Evolutionary conservation across 2,888 invertebrate species (phyloP).

Genomic region (Lapara coniferarum): DNA sequence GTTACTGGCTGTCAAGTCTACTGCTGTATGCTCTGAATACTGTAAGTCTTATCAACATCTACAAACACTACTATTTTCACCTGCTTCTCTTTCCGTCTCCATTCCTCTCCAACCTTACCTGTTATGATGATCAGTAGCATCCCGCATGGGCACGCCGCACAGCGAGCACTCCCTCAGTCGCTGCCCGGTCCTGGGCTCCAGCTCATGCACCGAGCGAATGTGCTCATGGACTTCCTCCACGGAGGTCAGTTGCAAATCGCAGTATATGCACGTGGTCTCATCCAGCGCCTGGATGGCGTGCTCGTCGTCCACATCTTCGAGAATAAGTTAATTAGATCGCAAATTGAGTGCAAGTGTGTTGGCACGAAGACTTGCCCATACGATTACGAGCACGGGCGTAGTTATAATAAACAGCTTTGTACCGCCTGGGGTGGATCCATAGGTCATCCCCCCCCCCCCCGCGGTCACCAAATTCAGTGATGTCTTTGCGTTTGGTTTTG

Average conservation of each 20-base stretch:
- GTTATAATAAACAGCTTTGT: no score
- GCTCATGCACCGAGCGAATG: slow-evolving; percentile 55
- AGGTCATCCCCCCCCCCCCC: no score
- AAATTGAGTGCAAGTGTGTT: no score
- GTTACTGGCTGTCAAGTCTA: not conserved
- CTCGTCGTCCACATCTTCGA: slow-evolving; percentile 54
- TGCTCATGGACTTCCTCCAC: slow-evolving; percentile 57
- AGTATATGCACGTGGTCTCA: slow-evolving; percentile 66
- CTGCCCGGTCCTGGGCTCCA: slow-evolving; percentile 57
- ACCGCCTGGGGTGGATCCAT: no score
- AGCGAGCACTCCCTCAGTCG: slow-evolving; percentile 59
- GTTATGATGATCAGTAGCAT: slow-evolving; percentile 60
- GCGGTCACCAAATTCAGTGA: no score
- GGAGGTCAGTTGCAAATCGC: slow-evolving; percentile 51
- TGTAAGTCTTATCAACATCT: not conserved
- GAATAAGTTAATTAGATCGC: no score
- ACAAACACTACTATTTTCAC: not conserved
- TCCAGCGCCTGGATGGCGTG: slow-evolving; percentile 61
- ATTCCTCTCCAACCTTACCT: slow-evolving; percentile 42
- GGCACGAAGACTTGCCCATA: no score
- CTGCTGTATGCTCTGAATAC: not conserved
- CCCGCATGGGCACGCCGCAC: slow-evolving; percentile 61
- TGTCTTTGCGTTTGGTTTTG: no score
- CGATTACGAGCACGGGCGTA: no score
- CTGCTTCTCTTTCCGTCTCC: not conserved